Base-by-base conservation (phyloP, 2,113 vertebrate species). In the Indicator maculatus region DNA sequence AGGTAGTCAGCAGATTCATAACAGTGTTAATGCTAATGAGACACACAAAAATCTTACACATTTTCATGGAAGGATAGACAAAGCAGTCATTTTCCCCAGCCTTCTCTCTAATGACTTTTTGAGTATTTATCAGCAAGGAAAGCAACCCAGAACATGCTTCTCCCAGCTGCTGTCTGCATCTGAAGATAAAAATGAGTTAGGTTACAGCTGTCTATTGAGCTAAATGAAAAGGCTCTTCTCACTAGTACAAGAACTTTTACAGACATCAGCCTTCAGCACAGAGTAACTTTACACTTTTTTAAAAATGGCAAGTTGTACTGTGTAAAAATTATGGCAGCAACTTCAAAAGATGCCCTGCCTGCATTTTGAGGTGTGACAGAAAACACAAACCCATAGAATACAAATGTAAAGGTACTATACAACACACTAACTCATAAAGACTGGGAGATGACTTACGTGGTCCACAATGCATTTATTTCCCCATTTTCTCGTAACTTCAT, bases 61-160 rank as follows among this genome's bases (percentile, higher is more conserved):
- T 52, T 73, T 89, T 74, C 28, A 92, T 26, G 20, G 45, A 93
- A 86, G 27, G n/a, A 69, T 4, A 81, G 23, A 59, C 55, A 66
- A 90, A 85, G 89, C 24, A 65, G 21, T 9, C 67, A 45, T 86
- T 86, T 58, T 52, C 38, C 53, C 44, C 70, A 75, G 19, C 11
- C 18, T 38, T 67, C 79, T 84, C 44, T 75, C 85, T 63, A 86
- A 82, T 56, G 69, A 75, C 53, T 95, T 95, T 55, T 93, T 39
- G 89, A 86, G 76, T 66, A 67, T 86, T 93, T 93, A 83, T 94
- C 33, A 76, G n/a, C 30, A 81, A 33, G 21, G 31, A 83, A 84
- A 85, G 47, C 44, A 77, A 72, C 20, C 12, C 13, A 53, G 31
- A 65, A 44, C 10, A 12, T 30, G 65, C 55, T 36, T 87, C 58